Conservation (phyloP, 2,113 vertebrate genomes). For the Phyllostomus discolor region DNA sequence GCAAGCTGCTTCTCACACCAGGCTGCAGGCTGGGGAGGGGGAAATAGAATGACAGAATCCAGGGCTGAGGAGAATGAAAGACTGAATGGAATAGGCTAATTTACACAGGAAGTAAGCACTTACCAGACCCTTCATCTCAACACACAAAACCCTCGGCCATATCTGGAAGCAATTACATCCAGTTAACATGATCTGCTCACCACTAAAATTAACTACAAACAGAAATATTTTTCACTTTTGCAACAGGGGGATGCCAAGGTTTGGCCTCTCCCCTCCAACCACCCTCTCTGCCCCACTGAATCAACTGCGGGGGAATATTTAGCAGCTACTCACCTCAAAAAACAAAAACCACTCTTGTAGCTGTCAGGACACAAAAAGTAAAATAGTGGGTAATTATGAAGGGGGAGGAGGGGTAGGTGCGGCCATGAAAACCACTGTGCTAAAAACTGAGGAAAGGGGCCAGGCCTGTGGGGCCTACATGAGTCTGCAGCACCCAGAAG, state of each 20-base stretch:
- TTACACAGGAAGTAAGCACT: slow-evolving; percentile 96
- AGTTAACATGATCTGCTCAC: slow-evolving; percentile 95
- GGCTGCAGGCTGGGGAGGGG: slow-evolving; percentile 35
- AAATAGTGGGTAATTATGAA: slow-evolving; percentile 74
- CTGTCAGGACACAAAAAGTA: slow-evolving; percentile 75
- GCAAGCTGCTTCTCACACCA: slow-evolving; percentile 41
- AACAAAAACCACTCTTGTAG: slow-evolving; percentile 72
- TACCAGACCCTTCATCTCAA: slow-evolving; percentile 90
- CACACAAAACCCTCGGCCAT: slow-evolving; percentile 88
- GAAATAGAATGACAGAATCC: slow-evolving; percentile 86
- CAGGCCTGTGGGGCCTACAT: background rate
- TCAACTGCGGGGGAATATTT: slow-evolving; percentile 85
- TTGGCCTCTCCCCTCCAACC: slow-evolving; percentile 42
- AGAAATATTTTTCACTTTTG: slow-evolving; percentile 90
- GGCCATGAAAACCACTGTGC: slow-evolving; percentile 50
- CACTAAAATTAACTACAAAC: slow-evolving; percentile 94
- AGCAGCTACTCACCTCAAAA: slow-evolving; percentile 85
- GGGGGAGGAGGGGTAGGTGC: background rate
- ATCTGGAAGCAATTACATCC: slow-evolving; percentile 97
- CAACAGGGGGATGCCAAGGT: slow-evolving; percentile 82
- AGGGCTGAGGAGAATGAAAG: slow-evolving; percentile 82
- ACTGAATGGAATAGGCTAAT: slow-evolving; percentile 90
- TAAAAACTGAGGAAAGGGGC: slow-evolving; percentile 28
- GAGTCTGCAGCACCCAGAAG: fast-evolving
- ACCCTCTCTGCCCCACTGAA: background rate